Evolutionary conservation across 2,797 vertebrate species (phyloP).

Genomic region (Dallia pectoralis): DNA sequence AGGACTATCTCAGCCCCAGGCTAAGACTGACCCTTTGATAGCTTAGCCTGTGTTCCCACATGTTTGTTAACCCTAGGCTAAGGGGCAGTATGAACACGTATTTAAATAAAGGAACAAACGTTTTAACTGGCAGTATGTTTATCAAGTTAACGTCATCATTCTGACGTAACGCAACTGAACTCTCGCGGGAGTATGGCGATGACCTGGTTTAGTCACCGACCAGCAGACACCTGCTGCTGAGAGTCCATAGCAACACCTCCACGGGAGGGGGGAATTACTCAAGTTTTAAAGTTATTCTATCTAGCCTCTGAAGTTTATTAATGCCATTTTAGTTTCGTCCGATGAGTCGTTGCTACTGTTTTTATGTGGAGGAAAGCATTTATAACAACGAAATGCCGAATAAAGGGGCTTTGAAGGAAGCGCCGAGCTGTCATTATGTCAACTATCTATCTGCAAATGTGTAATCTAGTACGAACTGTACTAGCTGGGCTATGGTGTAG

Average conservation of each 20-base stretch:
- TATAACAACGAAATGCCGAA: constrained; percentile 2
- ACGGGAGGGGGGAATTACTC: background rate
- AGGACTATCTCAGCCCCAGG: too few relatives aligned
- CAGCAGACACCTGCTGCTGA: background rate
- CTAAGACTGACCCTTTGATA: too few relatives aligned
- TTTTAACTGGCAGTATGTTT: too few relatives aligned
- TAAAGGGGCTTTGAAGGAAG: background rate
- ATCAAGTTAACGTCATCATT: too few relatives aligned
- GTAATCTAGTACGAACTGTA: too few relatives aligned
- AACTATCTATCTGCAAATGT: background rate
- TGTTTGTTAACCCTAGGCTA: too few relatives aligned
- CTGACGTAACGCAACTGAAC: too few relatives aligned
- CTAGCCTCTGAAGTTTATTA: background rate
- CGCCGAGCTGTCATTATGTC: background rate
- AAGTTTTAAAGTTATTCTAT: background rate
- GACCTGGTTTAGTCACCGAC: background rate
- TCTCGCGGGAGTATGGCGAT: background rate
- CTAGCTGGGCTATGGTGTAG: background rate
- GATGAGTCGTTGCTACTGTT: background rate
- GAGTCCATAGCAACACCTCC: constrained; percentile 7
- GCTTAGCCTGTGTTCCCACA: too few relatives aligned
- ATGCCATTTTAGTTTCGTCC: background rate
- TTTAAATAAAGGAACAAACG: too few relatives aligned
- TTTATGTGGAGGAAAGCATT: background rate
- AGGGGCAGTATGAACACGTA: too few relatives aligned